Conservation (phyloP, 2,888 invertebrate genomes). For the Dasypolia templi region DNA sequence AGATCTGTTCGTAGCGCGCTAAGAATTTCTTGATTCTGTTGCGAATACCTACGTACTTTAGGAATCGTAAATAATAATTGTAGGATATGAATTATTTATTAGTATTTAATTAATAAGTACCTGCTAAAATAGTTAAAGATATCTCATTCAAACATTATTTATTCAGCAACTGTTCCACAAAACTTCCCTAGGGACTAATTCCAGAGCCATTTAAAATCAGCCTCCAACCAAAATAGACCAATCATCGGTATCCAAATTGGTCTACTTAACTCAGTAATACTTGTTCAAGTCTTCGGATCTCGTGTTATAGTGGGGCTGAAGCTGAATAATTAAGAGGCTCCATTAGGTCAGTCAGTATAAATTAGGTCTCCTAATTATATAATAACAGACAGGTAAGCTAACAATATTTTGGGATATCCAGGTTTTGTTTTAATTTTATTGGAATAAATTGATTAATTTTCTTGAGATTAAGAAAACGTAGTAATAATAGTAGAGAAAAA, state of each 20-base stretch:
- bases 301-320: slow-evolving; percentile 37
- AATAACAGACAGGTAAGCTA: slow-evolving; percentile 1
- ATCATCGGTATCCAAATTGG: slow-evolving; percentile 23
- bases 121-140: not conserved
- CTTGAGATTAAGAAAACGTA: not conserved
- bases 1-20: slow-evolving; percentile 52
- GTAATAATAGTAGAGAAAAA: not conserved
- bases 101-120: not conserved
- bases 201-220: slow-evolving; percentile 14
- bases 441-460: no score
- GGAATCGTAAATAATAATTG: no score
- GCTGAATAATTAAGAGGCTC: slow-evolving; percentile 44
- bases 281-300: slow-evolving; percentile 30
- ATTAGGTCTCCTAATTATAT: slow-evolving; percentile 33
- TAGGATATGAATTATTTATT: not conserved
- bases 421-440: slow-evolving; percentile 1
- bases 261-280: slow-evolving; percentile 35
- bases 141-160: slow-evolving; percentile 3
- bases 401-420: not conserved
- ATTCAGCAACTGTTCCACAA: not conserved
- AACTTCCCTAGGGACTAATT: slow-evolving; percentile 5
- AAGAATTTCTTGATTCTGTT: slow-evolving; percentile 21
- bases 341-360: slow-evolving; percentile 28
- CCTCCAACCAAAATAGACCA: slow-evolving; percentile 15
- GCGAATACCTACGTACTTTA: no score